A percentile compares a stretch with the other conserved stretches of the same genome.
Evolutionary conservation across 2,797 vertebrate species (phyloP).

Genomic region (Mormyrus hasselquistii): DNA sequence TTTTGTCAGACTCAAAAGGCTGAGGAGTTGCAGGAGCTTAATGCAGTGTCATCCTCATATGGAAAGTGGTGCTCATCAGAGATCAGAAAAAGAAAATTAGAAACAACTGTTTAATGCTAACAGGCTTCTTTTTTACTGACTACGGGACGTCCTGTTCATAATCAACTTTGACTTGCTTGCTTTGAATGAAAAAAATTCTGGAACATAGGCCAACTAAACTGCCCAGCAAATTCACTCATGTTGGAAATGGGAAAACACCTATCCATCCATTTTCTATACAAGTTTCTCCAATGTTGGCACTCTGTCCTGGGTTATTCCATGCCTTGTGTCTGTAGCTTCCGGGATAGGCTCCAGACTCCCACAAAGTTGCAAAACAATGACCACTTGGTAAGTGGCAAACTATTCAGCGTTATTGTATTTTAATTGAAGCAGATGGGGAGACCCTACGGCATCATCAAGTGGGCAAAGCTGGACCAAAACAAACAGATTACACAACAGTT

Average conservation of each 20-base stretch:
- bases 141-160: not conserved
- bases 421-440: not conserved
- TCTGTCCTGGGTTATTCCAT: not conserved
- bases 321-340: not conserved
- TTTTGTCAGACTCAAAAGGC: not conserved
- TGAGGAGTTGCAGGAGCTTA: not conserved
- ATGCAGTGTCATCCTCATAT: constrained; percentile 10
- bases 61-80: not conserved
- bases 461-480: not conserved
- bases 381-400: not conserved
- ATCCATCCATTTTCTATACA: not conserved
- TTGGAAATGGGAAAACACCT: not conserved
- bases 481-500: not conserved
- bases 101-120: constrained; percentile 15
- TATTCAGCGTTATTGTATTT: not conserved
- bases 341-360: not conserved
- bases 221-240: not conserved
- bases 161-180: not conserved
- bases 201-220: not conserved
- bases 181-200: not conserved
- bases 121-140: not conserved
- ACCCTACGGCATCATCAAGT: not conserved
- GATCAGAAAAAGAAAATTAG: constrained; percentile 2
- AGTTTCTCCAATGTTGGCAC: not conserved
- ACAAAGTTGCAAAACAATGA: not conserved